Evolutionary conservation across 53 echinoderm and acorn worm species (phyloP), one percentile per base, ranked within the genome.

Genomic region (Echinarachnius parma): DNA sequence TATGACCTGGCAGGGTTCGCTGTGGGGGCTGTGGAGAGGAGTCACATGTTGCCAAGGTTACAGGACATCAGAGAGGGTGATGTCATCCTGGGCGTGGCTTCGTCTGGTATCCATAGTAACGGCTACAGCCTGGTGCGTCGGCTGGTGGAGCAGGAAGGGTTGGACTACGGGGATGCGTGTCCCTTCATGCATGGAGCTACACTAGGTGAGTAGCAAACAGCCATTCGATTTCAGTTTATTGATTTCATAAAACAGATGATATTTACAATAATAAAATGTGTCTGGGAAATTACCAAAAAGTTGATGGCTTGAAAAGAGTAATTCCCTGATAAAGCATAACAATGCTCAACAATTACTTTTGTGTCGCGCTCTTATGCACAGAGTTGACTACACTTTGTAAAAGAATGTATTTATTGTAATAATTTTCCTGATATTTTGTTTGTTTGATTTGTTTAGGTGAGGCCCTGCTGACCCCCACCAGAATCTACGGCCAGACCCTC

Each of bases 71-170:
- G 44, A 64, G 78, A 61, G 11, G 91, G 86, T 2, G 92, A 98
- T 86, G 88, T 83, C 14, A 64, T 98, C 25, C 71, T 98, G 29
- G 91, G 98, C 18, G 78, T 98, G 60, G 88, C 92, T 59, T 98
- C 98, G 33, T 92, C 91, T 26, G 98, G 98, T 86, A 80, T 98
- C 67, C 98, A 98, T 85, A 98, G 98, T 75, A 98, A 98, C 14
- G 98, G 98, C 9, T 98, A 79, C 68, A 98, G 98, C 71, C 60
- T 98, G 62, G 98, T 98, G 31, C 82, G 88, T 46, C 48, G 53
- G 15, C 53, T 98, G 31, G 89, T 91, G 15, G 83, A 98, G 33
- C 88, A 70, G 53, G 71, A 45, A n/a, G 91, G 86, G 11, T 80
- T 87, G 42, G 65, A 59, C 31, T 91, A 82, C 65, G 34, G 61